These are phyloP conservation scores for Blera fallax DNA, from an alignment of 2,888 invertebrate genomes.

Conservation along the genomic window DNA sequence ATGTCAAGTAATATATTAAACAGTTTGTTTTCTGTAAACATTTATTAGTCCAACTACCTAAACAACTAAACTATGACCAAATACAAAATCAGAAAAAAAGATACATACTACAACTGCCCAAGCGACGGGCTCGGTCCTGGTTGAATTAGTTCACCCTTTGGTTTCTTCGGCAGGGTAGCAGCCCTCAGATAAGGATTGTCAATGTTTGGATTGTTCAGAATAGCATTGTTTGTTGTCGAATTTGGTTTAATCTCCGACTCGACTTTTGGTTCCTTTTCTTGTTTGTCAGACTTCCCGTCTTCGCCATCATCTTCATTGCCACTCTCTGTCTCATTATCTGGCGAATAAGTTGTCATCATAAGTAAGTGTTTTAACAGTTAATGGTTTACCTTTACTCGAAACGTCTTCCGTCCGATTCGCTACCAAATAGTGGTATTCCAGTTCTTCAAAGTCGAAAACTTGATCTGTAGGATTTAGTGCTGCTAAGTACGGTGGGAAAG, in stretches of 20 bases:
- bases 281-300: conserved; percentile 80
- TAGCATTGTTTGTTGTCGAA: conserved; percentile 81
- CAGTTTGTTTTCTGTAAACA: neutral
- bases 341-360: conserved; percentile 12
- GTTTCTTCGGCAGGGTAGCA: conserved; percentile 80
- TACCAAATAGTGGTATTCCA: conserved; percentile 88
- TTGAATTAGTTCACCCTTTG: conserved; percentile 74
- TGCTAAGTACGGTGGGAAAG: conserved; percentile 91
- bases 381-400: conserved; percentile 82
- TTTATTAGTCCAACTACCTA: neutral
- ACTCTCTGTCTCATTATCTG: conserved; percentile 79
- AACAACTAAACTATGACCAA: neutral
- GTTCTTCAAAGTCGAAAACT: conserved; percentile 94
- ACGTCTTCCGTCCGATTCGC: conserved; percentile 86
- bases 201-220: conserved; percentile 83
- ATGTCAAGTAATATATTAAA: too few species aligned
- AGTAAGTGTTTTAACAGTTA: conserved; percentile 11
- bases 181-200: conserved; percentile 89
- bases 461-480: conserved; percentile 96
- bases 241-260: conserved; percentile 82
- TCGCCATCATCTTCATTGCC: conserved; percentile 81
- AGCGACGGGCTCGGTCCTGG: neutral
- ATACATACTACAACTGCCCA: conserved; percentile 2
- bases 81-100: neutral
- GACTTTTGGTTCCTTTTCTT: conserved; percentile 78